A percentile compares a stretch with the other conserved stretches of the same genome.
phyloP scores from a whole-genome alignment of 2,113 vertebrate genomes.

The Chaetops frenatus region DNA sequence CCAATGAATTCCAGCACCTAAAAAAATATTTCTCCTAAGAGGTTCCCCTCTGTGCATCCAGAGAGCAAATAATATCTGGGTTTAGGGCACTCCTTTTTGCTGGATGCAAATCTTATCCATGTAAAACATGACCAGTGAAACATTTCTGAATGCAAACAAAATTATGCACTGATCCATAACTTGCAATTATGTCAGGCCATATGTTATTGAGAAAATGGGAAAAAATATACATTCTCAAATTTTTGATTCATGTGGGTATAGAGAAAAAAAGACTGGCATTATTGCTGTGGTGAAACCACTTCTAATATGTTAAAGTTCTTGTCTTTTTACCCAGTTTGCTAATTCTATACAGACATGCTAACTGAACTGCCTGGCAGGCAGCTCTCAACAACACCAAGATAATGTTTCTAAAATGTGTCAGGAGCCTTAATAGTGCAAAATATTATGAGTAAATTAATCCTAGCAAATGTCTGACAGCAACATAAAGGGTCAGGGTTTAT shows the following conservation, averaged over 20 bases:
- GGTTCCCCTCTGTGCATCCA: background rate
- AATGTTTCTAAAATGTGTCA: background rate
- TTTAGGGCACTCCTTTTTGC: background rate
- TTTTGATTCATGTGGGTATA: background rate
- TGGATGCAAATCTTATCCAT: background rate
- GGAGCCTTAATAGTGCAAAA: background rate
- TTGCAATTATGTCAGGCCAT: background rate
- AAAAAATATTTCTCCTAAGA: background rate
- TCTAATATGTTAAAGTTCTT: background rate
- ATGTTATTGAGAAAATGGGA: rapidly evolving
- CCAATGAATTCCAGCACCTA: background rate
- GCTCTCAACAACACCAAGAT: background rate
- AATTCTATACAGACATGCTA: background rate
- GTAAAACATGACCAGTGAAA: background rate
- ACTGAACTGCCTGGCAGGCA: background rate
- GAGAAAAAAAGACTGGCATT: background rate
- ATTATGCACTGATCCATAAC: rapidly evolving
- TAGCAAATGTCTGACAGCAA: background rate
- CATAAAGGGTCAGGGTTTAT: background rate
- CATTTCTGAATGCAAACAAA: background rate
- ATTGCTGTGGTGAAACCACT: background rate
- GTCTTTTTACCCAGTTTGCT: background rate
- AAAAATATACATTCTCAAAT: background rate
- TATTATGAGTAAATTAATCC: background rate
- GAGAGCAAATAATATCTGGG: background rate